These are phyloP conservation scores for Brotula barbata DNA, from an alignment of 2,797 vertebrate genomes.

Conservation along the genomic window DNA sequence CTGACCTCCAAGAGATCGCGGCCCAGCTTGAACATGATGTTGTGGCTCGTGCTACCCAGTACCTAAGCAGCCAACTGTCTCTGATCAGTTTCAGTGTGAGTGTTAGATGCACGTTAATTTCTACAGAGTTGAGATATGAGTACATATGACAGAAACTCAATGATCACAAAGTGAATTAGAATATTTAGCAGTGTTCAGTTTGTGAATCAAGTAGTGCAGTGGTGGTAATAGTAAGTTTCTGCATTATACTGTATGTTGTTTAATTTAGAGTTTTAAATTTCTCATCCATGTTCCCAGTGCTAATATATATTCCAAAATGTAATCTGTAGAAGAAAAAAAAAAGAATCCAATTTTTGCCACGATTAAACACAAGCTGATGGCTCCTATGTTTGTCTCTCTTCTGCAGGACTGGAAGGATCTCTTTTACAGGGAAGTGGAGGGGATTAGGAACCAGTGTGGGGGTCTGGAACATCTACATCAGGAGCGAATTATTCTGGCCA, in stretches of 20 bases:
- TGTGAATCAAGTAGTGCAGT: too few species aligned
- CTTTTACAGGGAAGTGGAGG: slow-evolving; percentile 71
- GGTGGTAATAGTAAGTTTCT: too few species aligned
- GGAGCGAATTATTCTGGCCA: slow-evolving; percentile 78
- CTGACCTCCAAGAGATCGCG: slow-evolving; percentile 69
- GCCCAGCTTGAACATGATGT: slow-evolving; percentile 59
- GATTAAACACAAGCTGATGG: too few species aligned
- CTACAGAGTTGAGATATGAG: not conserved
- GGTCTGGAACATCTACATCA: slow-evolving; percentile 70
- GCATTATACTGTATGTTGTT: too few species aligned
- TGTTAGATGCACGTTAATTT: not conserved
- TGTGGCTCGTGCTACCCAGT: slow-evolving; percentile 60
- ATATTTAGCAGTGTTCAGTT: too few species aligned
- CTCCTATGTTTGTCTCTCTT: not conserved
- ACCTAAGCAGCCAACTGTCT: slow-evolving; percentile 56
- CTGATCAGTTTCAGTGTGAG: slow-evolving; percentile 50
- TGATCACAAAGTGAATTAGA: too few species aligned
- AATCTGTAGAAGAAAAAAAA: too few species aligned
- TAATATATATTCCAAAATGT: too few species aligned
- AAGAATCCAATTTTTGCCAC: too few species aligned
- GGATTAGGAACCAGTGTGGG: slow-evolving; percentile 24
- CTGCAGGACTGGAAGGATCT: slow-evolving; percentile 69
- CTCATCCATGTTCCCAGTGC: too few species aligned
- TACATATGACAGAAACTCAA: too few species aligned
- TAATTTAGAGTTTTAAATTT: too few species aligned